phyloP scores from a whole-genome alignment of 2,797 vertebrate genomes.

The Aeoliscus strigatus region DNA sequence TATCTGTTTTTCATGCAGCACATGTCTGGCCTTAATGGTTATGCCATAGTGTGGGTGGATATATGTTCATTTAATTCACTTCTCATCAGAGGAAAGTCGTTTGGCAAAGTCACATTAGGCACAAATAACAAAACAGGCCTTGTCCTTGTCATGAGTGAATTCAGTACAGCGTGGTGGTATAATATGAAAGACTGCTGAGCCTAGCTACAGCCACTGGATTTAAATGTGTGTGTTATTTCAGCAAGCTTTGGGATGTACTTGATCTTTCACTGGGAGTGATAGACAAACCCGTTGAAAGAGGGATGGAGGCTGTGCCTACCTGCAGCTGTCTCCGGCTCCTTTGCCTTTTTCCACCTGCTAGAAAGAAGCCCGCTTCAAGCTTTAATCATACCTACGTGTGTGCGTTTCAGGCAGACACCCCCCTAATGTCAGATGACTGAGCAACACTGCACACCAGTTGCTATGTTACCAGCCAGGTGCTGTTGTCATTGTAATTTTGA shows the following conservation, averaged over 20 bases:
- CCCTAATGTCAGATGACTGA: constrained; percentile 64
- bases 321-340: constrained; percentile 39
- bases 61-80: constrained; percentile 32
- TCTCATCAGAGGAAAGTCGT: constrained; percentile 34
- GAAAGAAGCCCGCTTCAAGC: constrained; percentile 24
- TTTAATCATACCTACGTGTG: constrained; percentile 34
- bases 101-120: constrained; percentile 19
- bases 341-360: constrained; percentile 17
- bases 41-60: constrained; percentile 13
- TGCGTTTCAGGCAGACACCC: constrained; percentile 46
- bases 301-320: constrained; percentile 19
- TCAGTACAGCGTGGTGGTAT: constrained; percentile 10
- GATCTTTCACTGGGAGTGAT: constrained; percentile 48
- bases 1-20: constrained; percentile 32
- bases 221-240: constrained; percentile 39
- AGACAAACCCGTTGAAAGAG: constrained; percentile 37
- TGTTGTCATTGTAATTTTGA: constrained; percentile 65
- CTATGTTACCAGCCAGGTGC: constrained; percentile 70
- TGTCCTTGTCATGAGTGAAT: constrained; percentile 8
- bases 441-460: constrained; percentile 71
- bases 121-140: constrained; percentile 6
- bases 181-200: constrained; percentile 22
- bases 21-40: constrained; percentile 30
- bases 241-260: constrained; percentile 35
- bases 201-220: constrained; percentile 31